Evolutionary conservation across 2,113 vertebrate genomes (phyloP), one percentile per base, ranked within the genome.

Genomic region (Hassar affinis): DNA sequence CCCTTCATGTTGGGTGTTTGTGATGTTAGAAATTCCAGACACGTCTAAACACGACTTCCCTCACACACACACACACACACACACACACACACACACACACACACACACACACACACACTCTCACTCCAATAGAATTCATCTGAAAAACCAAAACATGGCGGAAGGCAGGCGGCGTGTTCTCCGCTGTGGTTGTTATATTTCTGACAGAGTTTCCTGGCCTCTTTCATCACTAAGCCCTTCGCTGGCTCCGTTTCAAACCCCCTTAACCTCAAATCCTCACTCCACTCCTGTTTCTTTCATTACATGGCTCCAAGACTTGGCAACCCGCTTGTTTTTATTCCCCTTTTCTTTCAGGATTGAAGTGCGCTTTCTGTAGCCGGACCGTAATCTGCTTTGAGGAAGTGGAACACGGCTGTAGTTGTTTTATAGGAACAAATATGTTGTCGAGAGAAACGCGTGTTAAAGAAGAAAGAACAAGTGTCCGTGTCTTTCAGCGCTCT

Each of bases 361-460:
- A 81, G 84, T 85, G 74, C 82, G 66, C 66, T 62, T 86, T 76
- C 33, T 86, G n/a, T 47, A 84, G 64, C 47, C 30, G 3, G 20
- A 38, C 72, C 52, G 59, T 79, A 86, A 78, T 85, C 78, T 69
- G 77, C 54, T 84, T 85, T 84, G 38, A 72, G 79, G 62, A 81
- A 79, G 57, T 68, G 78, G 75, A 85, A 77, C 38, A 66, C 17
- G 25, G 4, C 2, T 33, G 6, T 59, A 80, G 33, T 54, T 61
- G 45, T n/a, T n/a, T n/a, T n/a, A n/a, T n/a, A 68, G n/a, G 47
- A 66, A 80, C 25, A 82, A 51, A n/a, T 35, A 54, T 17, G 4
- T 80, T 14, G 15, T 42, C 18, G 35, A 11, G 11, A 74, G 54
- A 27, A 47, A 75, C 38, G 10, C 45, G 49, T 75, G 22, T 62